Evolutionary conservation across 1,140 invertebrate species (phyloP), one percentile per base, ranked within the genome.

Genomic region (Nasonia vitripennis): DNA sequence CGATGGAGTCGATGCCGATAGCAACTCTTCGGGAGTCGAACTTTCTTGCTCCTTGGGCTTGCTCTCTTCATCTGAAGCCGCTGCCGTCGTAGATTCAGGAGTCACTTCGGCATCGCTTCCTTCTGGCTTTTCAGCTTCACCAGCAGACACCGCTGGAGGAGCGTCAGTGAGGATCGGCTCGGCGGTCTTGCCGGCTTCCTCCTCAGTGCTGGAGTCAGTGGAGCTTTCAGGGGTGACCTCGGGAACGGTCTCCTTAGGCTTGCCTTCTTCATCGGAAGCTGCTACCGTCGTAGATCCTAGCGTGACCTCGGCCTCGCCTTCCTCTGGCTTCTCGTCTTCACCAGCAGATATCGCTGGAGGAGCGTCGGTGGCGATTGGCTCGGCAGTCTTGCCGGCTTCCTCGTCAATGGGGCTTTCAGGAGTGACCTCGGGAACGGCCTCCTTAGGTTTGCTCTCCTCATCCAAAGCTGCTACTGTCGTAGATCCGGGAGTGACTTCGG

Each of bases 401-500:
- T 86, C 81, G 55, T 88, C 86, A 75, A 4, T 68, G 82, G 84
- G 20, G 74, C 20, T 55, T 78, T 31, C 55, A 48, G n/a, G n/a
- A 78, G 48, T 27, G 14, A 31, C 9, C 23, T 71, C 23, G 9
- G 14, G 2, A 75, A 51, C 45, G n/a, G 27, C 14, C 14, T 68
- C 67, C 41, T 86, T 55, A 23, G 55, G 23, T 70, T 45, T 23
- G 31, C 74, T 70, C 7, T 27, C 20, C 55, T 81, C 71, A 62
- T 81, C 37, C 10, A 37, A 23, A 34, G 23, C 45, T 27, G 17
- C 7, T 17, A 9, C 7, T 20, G 70, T 62, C 12, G 31, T 11
- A 27, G 45, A 51, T 12, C 71, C 55, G 70, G 55, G 12, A 11
- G 3, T 45, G 31, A 9, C 23, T 45, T 55, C 27, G 5, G 55